phyloP scores from a whole-genome alignment of 2,113 vertebrate genomes.

The Sander lucioperca region DNA sequence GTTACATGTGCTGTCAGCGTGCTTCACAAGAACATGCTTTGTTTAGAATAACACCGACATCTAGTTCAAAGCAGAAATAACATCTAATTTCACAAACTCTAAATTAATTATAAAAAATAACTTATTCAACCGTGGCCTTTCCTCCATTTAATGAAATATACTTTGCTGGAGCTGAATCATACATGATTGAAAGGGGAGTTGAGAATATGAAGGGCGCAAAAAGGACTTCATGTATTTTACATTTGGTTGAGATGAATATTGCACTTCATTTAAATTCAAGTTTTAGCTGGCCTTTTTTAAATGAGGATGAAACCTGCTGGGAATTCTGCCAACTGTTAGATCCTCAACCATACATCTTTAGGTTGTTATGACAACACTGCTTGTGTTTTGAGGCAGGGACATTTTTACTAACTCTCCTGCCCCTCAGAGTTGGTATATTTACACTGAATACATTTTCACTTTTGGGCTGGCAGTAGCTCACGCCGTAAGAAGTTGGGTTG shows the following conservation, averaged over 20 bases:
- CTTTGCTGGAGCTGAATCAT: conserved; percentile 39
- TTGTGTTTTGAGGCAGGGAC: not conserved
- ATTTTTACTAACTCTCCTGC: conserved; percentile 1
- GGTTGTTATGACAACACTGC: conserved; percentile 49
- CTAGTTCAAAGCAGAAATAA: conserved; percentile 2
- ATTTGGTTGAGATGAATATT: conserved; percentile 49
- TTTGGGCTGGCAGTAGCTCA: too few species aligned
- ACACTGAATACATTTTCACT: not conserved
- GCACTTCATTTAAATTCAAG: conserved; percentile 58
- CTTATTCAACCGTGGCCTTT: conserved; percentile 46
- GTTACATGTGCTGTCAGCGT: not conserved
- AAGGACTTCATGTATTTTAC: conserved; percentile 57
- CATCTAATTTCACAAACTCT: conserved; percentile 13
- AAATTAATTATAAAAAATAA: conserved; percentile 45
- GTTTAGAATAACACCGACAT: not conserved
- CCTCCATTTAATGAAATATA: conserved; percentile 45
- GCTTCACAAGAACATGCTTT: not conserved
- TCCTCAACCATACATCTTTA: conserved; percentile 27
- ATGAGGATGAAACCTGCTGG: conserved; percentile 42
- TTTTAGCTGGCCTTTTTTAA: conserved; percentile 36
- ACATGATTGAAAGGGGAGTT: conserved; percentile 54
- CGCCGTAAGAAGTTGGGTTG: too few species aligned
- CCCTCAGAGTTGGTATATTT: not conserved
- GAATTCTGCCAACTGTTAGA: conserved; percentile 39
- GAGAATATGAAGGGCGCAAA: conserved; percentile 12